phyloP scores from a whole-genome alignment of 2,797 vertebrate genomes.

The Columba guinea region DNA sequence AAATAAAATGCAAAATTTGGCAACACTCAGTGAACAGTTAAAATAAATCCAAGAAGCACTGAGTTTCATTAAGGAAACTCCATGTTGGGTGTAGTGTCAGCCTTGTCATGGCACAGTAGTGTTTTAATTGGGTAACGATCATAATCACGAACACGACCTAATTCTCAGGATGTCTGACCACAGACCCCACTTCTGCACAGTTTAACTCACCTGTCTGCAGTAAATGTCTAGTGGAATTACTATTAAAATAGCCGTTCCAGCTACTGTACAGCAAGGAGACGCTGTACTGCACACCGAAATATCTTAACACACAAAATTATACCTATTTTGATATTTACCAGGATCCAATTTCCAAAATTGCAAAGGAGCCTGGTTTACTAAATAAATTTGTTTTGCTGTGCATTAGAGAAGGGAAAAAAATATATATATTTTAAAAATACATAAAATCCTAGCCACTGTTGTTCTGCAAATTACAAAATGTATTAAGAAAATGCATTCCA shows the following conservation, averaged over 20 bases:
- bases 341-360: background rate
- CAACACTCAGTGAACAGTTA: background rate
- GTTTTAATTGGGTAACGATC: conserved; percentile 34
- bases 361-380: background rate
- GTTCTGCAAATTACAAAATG: background rate
- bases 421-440: background rate
- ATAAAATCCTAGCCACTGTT: background rate
- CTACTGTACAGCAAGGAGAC: background rate
- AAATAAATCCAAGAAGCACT: background rate
- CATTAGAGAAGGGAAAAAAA: background rate
- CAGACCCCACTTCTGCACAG: background rate
- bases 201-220: background rate
- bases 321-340: background rate
- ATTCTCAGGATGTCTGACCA: conserved; percentile 31
- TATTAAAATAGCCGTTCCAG: background rate
- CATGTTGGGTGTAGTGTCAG: background rate
- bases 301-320: background rate
- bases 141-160: conserved; percentile 21
- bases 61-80: background rate
- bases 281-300: background rate
- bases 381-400: background rate
- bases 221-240: background rate
- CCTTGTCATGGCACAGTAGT: background rate
- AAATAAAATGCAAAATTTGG: background rate
- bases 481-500: background rate